Evolutionary conservation across 2,888 invertebrate species (phyloP).

Genomic region (Phortica magna): DNA sequence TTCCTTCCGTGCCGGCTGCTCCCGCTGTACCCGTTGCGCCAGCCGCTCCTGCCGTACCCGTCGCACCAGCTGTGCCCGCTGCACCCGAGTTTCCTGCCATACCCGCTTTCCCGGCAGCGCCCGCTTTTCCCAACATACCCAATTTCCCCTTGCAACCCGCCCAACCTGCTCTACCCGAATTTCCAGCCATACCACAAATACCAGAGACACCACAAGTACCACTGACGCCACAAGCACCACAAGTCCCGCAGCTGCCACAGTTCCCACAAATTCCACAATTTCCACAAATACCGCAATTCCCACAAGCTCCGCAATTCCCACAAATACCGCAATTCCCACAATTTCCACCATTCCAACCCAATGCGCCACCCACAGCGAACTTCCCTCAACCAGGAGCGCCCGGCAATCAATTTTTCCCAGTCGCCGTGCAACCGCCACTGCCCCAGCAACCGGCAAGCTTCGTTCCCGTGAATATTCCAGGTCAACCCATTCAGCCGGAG

Average conservation of each 20-base stretch:
- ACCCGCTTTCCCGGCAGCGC: constrained; percentile 49
- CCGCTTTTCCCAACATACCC: constrained; percentile 50
- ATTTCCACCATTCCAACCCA: constrained; percentile 44
- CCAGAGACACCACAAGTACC: constrained; percentile 29
- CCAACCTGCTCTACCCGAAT: constrained; percentile 46
- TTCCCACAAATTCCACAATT: constrained; percentile 39
- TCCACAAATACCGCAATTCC: constrained; percentile 29
- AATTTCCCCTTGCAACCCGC: constrained; percentile 49
- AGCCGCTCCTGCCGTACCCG: constrained; percentile 37
- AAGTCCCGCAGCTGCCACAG: constrained; percentile 44
- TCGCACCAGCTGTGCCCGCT: constrained; percentile 37
- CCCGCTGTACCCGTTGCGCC: constrained; percentile 41
- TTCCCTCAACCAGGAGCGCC: constrained; percentile 44
- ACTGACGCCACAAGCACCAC: constrained; percentile 41
- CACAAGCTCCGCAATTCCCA: too few species aligned
- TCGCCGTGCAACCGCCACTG: constrained; percentile 66
- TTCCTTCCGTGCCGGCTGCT: constrained; percentile 36
- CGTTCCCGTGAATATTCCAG: constrained; percentile 37
- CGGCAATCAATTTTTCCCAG: constrained; percentile 60
- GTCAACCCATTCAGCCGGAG: constrained; percentile 54
- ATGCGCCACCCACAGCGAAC: constrained; percentile 41
- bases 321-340: constrained; percentile 43
- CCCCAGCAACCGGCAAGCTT: constrained; percentile 69
- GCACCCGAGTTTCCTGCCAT: constrained; percentile 46
- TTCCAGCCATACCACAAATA: constrained; percentile 35